phyloP scores from a whole-genome alignment of 2,797 vertebrate species.

The Gallinago nigripennis region DNA sequence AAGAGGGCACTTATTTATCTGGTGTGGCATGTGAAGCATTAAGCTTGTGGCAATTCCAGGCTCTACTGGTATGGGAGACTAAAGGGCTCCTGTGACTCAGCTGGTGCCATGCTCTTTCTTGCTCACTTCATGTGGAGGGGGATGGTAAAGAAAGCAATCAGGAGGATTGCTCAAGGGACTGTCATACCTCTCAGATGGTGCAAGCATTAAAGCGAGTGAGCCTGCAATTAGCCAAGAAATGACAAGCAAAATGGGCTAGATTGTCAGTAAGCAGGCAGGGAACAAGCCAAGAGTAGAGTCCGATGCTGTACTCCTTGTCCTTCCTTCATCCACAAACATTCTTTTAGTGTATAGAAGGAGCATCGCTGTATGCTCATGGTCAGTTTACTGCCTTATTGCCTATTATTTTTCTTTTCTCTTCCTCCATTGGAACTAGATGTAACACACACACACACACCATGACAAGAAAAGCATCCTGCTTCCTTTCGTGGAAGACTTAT shows the following conservation, averaged over 20 bases:
- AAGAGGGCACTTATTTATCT: neutral
- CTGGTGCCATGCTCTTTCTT: neutral
- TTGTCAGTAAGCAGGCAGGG: neutral
- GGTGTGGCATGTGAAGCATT: constrained; percentile 3
- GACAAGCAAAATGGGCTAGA: neutral
- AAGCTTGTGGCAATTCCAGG: constrained; percentile 1
- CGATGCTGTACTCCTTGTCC: neutral
- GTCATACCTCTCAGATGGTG: neutral
- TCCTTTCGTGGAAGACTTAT: neutral
- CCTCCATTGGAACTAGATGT: neutral
- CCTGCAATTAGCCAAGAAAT: neutral
- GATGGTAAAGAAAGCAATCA: neutral
- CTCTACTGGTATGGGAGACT: neutral
- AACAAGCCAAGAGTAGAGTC: neutral
- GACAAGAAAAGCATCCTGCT: neutral
- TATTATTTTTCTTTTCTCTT: neutral
- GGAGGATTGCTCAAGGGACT: neutral
- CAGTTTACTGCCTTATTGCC: neutral
- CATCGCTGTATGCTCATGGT: neutral
- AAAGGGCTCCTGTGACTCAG: constrained; percentile 26
- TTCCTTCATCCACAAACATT: neutral
- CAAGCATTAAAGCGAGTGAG: neutral
- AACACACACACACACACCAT: fast-evolving
- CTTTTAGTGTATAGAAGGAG: neutral
- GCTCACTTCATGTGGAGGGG: neutral